Evolutionary conservation across 1,140 invertebrate species (phyloP).

Genomic region (Mactra quadrangularis): DNA sequence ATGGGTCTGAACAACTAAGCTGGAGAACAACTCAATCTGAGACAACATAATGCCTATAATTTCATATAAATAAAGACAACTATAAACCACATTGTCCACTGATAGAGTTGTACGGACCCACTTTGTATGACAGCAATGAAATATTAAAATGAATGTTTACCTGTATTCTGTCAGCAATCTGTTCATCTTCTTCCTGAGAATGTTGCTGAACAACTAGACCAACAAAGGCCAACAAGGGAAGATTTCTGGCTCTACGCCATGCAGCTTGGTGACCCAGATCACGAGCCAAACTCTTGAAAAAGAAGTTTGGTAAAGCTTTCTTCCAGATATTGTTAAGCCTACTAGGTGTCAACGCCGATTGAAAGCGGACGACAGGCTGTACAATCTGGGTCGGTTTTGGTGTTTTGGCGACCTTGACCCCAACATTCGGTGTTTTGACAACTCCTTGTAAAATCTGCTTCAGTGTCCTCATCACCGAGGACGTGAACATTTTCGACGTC

Average conservation of each 20-base stretch:
- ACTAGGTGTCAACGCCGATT: not conserved
- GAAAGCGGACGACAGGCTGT: not conserved
- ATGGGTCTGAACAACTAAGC: no score
- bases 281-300: constrained; percentile 59
- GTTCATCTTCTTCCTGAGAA: constrained; percentile 41
- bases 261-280: constrained; percentile 65
- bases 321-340: constrained; percentile 10
- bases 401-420: constrained; percentile 30
- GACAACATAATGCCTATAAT: no score
- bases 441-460: constrained; percentile 32
- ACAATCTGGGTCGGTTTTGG: not conserved
- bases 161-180: constrained; percentile 47
- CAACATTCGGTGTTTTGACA: constrained; percentile 28
- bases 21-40: no score
- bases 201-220: constrained; percentile 45
- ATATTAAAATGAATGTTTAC: constrained; percentile 23
- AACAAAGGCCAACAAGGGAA: constrained; percentile 64
- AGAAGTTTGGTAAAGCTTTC: constrained; percentile 5
- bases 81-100: no score
- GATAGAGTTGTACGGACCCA: no score
- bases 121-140: no score
- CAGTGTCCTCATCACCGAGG: not conserved
- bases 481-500: constrained; percentile 29
- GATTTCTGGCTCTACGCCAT: constrained; percentile 34
- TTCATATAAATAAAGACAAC: no score